Percentiles rank a stretch among this genome's conserved stretches.
phyloP scores from a whole-genome alignment of 2,888 invertebrate species.

The Crematogaster levior region DNA sequence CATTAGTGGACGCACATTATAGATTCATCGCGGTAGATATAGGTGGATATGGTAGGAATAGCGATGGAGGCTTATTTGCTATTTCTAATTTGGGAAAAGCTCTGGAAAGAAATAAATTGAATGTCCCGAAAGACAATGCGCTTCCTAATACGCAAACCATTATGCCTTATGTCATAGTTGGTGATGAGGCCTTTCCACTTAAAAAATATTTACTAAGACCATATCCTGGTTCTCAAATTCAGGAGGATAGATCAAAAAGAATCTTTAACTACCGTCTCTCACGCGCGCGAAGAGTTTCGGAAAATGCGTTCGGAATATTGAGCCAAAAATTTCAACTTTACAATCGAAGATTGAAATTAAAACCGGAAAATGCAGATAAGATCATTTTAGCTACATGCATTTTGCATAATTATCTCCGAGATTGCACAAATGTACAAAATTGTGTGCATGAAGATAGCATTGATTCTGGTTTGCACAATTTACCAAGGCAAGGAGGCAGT shows the following conservation, averaged over 20 bases:
- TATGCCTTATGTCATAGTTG: constrained; percentile 15
- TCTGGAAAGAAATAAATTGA: background rate
- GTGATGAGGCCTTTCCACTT: constrained; percentile 6
- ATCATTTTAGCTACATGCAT: constrained; percentile 35
- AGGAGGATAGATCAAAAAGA: background rate
- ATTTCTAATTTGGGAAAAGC: constrained; percentile 9
- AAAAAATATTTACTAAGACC: constrained; percentile 6
- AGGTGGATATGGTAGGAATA: constrained; percentile 10
- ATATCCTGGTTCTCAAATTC: constrained; percentile 6
- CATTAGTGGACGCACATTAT: constrained; percentile 41
- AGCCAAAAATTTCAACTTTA: constrained; percentile 25
- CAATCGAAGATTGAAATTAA: constrained; percentile 44
- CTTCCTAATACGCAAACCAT: constrained; percentile 2
- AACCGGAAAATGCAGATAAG: constrained; percentile 45
- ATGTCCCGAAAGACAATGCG: background rate
- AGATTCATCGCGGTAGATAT: constrained; percentile 22
- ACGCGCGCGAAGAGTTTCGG: constrained; percentile 17
- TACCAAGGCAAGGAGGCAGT: constrained; percentile 44
- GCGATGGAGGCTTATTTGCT: background rate
- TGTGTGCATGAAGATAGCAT: background rate
- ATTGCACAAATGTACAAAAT: constrained; percentile 17
- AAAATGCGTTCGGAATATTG: constrained; percentile 44
- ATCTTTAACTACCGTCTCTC: constrained; percentile 10
- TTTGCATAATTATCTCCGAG: constrained; percentile 36
- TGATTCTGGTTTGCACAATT: constrained; percentile 45